Base-by-base conservation (phyloP, 1,140 invertebrate species). In the Orussus abietinus region DNA sequence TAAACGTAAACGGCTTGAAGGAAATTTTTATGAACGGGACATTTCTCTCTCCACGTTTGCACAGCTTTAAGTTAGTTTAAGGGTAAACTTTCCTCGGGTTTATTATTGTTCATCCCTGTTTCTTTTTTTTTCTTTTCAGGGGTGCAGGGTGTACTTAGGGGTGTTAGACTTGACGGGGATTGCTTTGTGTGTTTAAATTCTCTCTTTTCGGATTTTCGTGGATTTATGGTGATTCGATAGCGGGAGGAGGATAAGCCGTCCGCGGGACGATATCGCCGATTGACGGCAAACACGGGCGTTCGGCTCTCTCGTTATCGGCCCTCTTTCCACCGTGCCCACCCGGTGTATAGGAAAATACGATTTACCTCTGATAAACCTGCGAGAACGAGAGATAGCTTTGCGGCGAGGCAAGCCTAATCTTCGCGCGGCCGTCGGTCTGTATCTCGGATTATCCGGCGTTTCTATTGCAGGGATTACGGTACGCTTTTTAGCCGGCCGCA, bases 321-420 rank as follows among this genome's bases (percentile, higher is more conserved):
- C n/a, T n/a, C n/a, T n/a, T n/a, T n/a, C n/a, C n/a, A n/a, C n/a
- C 13, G 15, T 18, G 18, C 9, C 12, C 34, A 20, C 11, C n/a
- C 6, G 34, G 9, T 15, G 42, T 55, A 62, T 58, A 64, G 57
- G 48, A 61, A 66, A 66, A 64, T 58, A 68, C 66, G 67, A 70
- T 70, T 70, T 70, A 70, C 67, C 66, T 64, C 62, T 64, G 64
- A 63, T 70, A 68, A 70, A 68, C 63, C 63, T 56, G 55, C 50
- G 57, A 46, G 51, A 49, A 55, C 53, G 49, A 66, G n/a, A n/a
- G 66, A 70, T 66, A 70, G 51, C 63, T 69, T 70, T 68, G 62
- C 57, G 62, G 64, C 51, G 43, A 29, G 55, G 48, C 51, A 47
- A 48, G 47, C 47, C 49, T 69, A 69, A 66, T 69, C 66, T 59